Evolutionary conservation across 2,888 invertebrate genomes (phyloP).

Genomic region (Apodemia mormo): DNA sequence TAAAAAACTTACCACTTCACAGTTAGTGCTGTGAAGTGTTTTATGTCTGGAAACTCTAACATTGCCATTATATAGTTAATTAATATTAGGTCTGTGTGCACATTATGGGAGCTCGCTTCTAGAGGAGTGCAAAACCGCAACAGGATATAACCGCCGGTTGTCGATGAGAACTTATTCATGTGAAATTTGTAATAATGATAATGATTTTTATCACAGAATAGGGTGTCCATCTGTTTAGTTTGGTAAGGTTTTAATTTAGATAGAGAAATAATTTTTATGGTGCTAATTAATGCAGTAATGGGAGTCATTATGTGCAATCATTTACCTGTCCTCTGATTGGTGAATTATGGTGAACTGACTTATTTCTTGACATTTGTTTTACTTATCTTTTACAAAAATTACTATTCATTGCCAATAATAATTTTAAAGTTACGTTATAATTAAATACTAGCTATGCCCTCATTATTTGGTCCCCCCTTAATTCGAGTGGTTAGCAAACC

Average conservation of each 20-base stretch:
- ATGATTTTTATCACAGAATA: slow-evolving; percentile 1
- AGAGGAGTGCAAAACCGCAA: slow-evolving; percentile 17
- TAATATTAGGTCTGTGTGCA: neutral
- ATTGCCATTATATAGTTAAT: neutral
- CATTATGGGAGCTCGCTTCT: neutral
- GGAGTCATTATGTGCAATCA: too few species aligned
- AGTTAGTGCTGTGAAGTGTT: slow-evolving; percentile 60
- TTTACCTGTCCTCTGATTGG: too few species aligned
- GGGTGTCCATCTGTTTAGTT: neutral
- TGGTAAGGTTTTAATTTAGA: neutral
- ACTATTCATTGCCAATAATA: too few species aligned
- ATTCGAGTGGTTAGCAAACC: too few species aligned
- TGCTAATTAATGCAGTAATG: too few species aligned
- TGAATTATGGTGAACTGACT: too few species aligned
- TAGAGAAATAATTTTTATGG: too few species aligned
- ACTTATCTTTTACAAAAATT: too few species aligned
- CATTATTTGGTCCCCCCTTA: too few species aligned
- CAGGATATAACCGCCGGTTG: neutral
- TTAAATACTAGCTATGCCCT: too few species aligned
- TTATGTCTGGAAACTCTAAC: neutral
- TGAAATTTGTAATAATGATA: neutral
- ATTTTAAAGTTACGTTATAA: too few species aligned
- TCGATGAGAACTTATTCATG: neutral
- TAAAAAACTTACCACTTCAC: slow-evolving; percentile 55
- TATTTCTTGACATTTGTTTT: too few species aligned